Evolutionary conservation across 2,113 vertebrate genomes (phyloP).

Genomic region (Sapajus apella): DNA sequence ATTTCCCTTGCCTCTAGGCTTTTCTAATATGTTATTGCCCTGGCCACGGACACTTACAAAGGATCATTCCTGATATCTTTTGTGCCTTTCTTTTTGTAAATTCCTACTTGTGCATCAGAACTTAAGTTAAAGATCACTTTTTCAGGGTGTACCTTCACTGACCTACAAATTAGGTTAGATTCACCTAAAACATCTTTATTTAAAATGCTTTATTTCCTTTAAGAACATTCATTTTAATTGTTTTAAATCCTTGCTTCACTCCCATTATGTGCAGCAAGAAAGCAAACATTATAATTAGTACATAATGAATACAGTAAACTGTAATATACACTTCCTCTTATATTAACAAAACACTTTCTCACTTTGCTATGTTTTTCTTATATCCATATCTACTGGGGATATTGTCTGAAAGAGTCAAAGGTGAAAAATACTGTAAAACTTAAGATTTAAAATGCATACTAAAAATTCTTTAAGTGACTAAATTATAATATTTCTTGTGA

Average conservation of each 20-base stretch:
- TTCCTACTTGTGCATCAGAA: neutral
- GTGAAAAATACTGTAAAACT: neutral
- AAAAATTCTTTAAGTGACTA: constrained; percentile 13
- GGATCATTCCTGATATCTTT: neutral
- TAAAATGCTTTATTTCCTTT: neutral
- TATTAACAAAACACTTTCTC: neutral
- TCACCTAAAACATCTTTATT: neutral
- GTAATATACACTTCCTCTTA: neutral
- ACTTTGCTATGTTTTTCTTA: neutral
- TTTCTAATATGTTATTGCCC: neutral
- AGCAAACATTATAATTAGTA: neutral
- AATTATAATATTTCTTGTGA: neutral
- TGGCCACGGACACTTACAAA: neutral
- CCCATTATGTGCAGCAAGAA: neutral
- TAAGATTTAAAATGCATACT: neutral
- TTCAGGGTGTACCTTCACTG: neutral
- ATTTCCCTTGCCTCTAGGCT: neutral
- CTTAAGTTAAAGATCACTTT: neutral
- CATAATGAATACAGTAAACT: neutral
- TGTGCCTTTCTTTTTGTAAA: neutral
- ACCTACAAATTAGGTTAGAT: neutral
- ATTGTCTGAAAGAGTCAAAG: neutral
- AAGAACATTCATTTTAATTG: neutral
- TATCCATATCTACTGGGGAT: neutral
- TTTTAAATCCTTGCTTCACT: neutral